These are phyloP conservation scores for Poeciliopsis prolifica DNA, from an alignment of 2,113 vertebrate genomes.

Conservation along the genomic window DNA sequence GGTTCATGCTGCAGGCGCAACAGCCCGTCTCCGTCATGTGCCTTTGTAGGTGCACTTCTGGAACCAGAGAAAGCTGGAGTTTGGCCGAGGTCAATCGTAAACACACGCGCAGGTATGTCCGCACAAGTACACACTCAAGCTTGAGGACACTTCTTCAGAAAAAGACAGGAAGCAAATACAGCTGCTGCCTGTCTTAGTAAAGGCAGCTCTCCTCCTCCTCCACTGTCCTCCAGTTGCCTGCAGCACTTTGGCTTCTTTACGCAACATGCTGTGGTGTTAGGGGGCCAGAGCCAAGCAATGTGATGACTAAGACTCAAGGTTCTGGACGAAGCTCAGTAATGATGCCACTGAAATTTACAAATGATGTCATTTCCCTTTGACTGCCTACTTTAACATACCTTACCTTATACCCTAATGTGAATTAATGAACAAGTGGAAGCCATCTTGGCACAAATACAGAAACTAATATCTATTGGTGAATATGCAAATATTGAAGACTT, in stretches of 20 bases:
- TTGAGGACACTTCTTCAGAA: slow-evolving; percentile 44
- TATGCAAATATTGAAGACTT: no score
- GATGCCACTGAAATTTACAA: not conserved
- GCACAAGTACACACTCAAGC: slow-evolving; percentile 23
- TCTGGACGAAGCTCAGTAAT: not conserved
- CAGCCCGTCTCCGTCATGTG: slow-evolving; percentile 56
- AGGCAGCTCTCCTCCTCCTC: slow-evolving; percentile 52
- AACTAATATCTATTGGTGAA: no score
- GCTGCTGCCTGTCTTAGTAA: slow-evolving; percentile 80
- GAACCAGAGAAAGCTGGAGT: slow-evolving; percentile 64
- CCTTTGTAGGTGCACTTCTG: slow-evolving; percentile 66
- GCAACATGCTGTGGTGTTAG: slow-evolving; percentile 66
- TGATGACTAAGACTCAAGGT: not conserved
- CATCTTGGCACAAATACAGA: no score
- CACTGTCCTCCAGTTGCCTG: slow-evolving; percentile 59
- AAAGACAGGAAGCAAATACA: slow-evolving; percentile 74
- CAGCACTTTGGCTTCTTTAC: slow-evolving; percentile 50
- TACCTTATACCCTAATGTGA: no score
- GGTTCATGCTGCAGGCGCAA: slow-evolving; percentile 24
- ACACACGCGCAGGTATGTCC: slow-evolving; percentile 36
- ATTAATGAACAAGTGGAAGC: no score
- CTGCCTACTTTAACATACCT: no score
- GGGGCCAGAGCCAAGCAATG: not conserved
- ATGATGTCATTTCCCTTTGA: not conserved
- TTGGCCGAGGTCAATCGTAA: slow-evolving; percentile 21